Base-by-base conservation (phyloP, 2,888 invertebrate species). In the Pseudolycoriella hygida region DNA sequence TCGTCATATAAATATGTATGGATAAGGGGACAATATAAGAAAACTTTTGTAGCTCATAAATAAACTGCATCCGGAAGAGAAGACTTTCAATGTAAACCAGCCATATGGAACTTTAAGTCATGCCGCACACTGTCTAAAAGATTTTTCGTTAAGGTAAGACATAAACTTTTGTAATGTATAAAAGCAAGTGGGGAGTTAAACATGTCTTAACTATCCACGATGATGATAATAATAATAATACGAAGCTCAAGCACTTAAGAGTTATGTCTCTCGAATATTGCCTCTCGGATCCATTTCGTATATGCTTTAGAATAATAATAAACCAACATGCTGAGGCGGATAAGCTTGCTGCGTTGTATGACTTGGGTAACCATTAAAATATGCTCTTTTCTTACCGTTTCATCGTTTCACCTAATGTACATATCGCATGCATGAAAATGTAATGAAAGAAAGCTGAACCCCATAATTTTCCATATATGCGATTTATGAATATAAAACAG, bases 191-290 rank as follows among this genome's bases (percentile, higher is more conserved):
- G 34, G 34, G 34, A 12, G 34, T 12, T 34, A 14, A 14, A 14
- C n/a, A 25, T 25, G 25, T 25, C 25, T 25, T 25, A 25, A 25
- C 25, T 25, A 25, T 25, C 25, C 25, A 6, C 25, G 25, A 25
- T 25, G 25, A 25, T 25, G 25, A 25, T 25, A 25, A 25, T 15
- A 39, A 14, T 37, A 37, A 39, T 39, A 17, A 39, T 17, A 39
- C 15, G 15, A 39, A 39, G 39, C 17, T 25, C 3, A 30, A 44
- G 30, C 44, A 44, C 44, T 44, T 39, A 44, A 30, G 37, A 39
- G 17, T 44, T 20, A 43, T 44, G 34, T 34, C 39, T 30, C 15
- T 40, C 10, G 10, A 40, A 20, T 40, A 17, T 40, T 44, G 17
- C 17, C 30, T 14, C 25, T 8, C 11, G 37, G 44, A 44, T 44